These are phyloP conservation scores for Brachionus sp. DNA, from an alignment of 1,140 invertebrate species.

Conservation along the genomic window DNA sequence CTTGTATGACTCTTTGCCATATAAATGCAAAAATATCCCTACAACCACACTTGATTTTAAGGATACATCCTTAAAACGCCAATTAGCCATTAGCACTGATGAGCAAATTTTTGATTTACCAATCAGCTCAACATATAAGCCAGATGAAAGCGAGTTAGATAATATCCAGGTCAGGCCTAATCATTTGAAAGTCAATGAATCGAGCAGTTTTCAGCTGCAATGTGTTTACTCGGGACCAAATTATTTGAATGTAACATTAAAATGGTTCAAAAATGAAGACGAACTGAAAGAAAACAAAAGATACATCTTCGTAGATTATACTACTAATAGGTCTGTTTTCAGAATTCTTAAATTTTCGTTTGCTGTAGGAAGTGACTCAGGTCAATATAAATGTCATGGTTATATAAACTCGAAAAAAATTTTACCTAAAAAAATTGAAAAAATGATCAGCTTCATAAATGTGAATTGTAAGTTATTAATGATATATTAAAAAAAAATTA, in stretches of 20 bases:
- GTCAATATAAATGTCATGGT: neutral
- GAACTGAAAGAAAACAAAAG: neutral
- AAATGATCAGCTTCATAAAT: neutral
- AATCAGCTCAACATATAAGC: neutral
- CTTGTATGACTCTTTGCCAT: neutral
- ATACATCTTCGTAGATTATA: neutral
- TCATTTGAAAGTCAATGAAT: neutral
- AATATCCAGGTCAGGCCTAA: neutral
- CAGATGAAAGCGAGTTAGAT: neutral
- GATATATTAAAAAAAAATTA: neutral
- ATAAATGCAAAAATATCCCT: neutral
- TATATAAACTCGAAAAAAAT: neutral
- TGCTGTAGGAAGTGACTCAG: neutral
- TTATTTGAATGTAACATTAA: neutral
- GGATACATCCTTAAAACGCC: neutral
- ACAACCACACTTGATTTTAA: neutral
- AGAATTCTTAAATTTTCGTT: neutral
- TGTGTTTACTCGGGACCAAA: constrained; percentile 14
- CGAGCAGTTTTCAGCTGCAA: neutral
- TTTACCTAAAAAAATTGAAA: neutral
- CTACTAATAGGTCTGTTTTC: neutral
- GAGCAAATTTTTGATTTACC: neutral
- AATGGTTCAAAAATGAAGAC: neutral
- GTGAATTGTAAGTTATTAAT: neutral
- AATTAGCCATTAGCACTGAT: neutral